Base-by-base conservation (phyloP, 2,888 invertebrate species). In the Spisula subtruncata region DNA sequence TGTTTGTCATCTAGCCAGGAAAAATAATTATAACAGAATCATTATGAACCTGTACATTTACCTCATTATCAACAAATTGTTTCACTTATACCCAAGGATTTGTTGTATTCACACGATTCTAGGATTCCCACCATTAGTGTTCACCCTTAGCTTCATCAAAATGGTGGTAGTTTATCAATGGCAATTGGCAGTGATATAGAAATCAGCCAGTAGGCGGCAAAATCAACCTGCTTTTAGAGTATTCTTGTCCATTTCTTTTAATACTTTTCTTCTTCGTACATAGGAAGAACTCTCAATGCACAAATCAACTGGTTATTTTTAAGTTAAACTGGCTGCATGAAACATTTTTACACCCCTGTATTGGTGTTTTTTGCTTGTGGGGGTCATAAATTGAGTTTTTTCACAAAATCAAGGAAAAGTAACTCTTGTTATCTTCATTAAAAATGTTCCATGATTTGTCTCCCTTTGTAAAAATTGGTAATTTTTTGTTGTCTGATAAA, bases 1-100 rank as follows among this genome's bases (percentile, higher is more conserved):
- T 10, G 25, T 66, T 66, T 66, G 60, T 66, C 60, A 66, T 66
- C 10, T 2, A 66, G 60, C 60, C 60, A 66, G 60, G 10, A 25
- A 66, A 66, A 66, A 66, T 66, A n/a, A 66, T 66, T 66, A 66
- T 25, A 66, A n/a, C 60, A 66, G 60, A 66, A 66, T 66, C 6
- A 16, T 51, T n/a, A 66, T 66, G 60, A 66, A 66, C 60, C n/a
- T 66, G 60, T 66, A 66, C 60, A 25, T 25, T 25, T n/a, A 12
- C n/a, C 25, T 66, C n/a, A 66, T n/a, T 25, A 66, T 10, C 60
- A 66, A 4, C 25, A 25, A 25, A n/a, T 66, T 25, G 10, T 66
- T n/a, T 66, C 60, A 66, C n/a, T 66, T 25, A n/a, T 25, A 25
- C 41, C 8, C 8, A 8, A 41, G 2, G 41, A 41, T 41, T n/a